phyloP scores from a whole-genome alignment of 2,797 vertebrate species.

The Morelia viridis region DNA sequence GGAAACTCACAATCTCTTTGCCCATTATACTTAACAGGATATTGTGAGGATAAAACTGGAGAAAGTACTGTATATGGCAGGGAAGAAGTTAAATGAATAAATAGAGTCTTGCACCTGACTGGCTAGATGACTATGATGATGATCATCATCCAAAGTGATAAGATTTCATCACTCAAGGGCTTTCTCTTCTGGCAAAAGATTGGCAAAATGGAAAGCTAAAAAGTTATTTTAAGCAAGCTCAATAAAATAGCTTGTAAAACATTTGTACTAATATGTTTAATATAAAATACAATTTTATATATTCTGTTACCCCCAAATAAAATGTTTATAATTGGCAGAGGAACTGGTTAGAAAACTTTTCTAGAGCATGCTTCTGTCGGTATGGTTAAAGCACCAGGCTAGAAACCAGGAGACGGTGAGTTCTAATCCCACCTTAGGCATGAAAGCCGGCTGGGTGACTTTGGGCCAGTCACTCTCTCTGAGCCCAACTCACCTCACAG shows the following conservation, averaged over 20 bases:
- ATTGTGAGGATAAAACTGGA: background rate
- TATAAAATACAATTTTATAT: background rate
- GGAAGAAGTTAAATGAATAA: background rate
- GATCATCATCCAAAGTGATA: background rate
- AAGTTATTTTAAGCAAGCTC: background rate
- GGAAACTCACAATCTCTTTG: background rate
- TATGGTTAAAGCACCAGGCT: no score
- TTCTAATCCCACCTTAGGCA: no score
- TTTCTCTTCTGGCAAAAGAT: background rate
- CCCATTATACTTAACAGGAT: background rate
- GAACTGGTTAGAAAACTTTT: background rate
- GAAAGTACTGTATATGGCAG: background rate
- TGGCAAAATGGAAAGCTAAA: background rate
- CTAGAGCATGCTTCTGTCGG: background rate
- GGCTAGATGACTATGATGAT: no score
- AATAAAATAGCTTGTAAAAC: background rate
- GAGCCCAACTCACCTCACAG: no score
- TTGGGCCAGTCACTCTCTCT: no score
- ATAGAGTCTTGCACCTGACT: background rate
- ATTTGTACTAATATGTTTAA: background rate
- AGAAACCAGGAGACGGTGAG: no score
- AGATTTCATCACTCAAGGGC: background rate
- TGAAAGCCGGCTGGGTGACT: no score
- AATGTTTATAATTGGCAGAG: background rate
- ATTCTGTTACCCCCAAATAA: background rate